Evolutionary conservation across 2,888 invertebrate genomes (phyloP).

Genomic region (Lochmaea crataegi): DNA sequence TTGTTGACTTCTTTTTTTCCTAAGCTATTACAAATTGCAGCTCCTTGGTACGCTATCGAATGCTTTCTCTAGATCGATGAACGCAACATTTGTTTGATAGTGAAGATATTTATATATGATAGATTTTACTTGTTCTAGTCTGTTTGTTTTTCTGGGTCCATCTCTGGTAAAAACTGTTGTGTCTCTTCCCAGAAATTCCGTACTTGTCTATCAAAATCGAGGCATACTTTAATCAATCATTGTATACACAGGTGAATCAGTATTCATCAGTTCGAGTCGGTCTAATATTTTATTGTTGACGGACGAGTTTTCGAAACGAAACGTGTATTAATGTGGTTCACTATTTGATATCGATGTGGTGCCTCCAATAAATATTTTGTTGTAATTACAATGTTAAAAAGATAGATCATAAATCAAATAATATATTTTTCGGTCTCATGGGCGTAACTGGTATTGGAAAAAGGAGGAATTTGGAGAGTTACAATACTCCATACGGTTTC

Average conservation of each 20-base stretch:
- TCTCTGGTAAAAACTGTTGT: not conserved
- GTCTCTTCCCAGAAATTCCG: slow-evolving; percentile 23
- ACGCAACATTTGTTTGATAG: no score
- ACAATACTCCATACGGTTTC: not conserved
- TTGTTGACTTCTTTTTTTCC: no score
- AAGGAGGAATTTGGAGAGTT: not conserved
- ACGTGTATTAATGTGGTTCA: slow-evolving; percentile 29
- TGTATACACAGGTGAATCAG: no score
- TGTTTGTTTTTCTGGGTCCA: not conserved
- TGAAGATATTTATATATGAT: no score
- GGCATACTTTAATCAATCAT: slow-evolving; percentile 26
- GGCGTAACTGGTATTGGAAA: slow-evolving; percentile 9
- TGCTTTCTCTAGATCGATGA: no score
- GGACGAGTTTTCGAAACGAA: slow-evolving; percentile 27
- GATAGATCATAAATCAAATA: slow-evolving; percentile 27
- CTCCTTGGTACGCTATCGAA: no score
- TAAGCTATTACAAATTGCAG: not conserved
- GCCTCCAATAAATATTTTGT: slow-evolving; percentile 28
- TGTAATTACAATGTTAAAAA: slow-evolving; percentile 31
- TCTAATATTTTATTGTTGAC: slow-evolving; percentile 24
- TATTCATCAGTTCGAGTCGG: slow-evolving; percentile 1
- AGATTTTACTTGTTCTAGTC: no score
- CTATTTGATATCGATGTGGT: slow-evolving; percentile 28
- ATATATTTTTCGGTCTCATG: slow-evolving; percentile 6
- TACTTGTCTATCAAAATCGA: slow-evolving; percentile 26